Conservation (phyloP, 2,113 vertebrate genomes). For the Xyrauchen texanus region DNA sequence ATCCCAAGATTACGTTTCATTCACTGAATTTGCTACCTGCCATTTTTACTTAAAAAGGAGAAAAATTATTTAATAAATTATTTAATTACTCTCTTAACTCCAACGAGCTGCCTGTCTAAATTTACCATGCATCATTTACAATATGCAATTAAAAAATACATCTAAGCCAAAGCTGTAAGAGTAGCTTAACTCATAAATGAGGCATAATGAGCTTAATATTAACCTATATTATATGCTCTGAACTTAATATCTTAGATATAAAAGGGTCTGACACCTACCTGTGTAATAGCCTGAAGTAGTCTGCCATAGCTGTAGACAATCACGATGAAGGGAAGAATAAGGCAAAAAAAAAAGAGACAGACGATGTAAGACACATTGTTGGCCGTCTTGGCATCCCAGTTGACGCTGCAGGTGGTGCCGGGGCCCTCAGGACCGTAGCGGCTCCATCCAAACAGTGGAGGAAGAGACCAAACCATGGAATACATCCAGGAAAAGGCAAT, state of each 20-base stretch:
- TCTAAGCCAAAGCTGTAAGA: not conserved
- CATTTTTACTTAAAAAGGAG: too few relatives aligned
- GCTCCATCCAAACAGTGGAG: conserved; percentile 81
- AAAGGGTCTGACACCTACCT: conserved; percentile 65
- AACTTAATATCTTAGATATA: not conserved
- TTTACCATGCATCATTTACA: too few relatives aligned
- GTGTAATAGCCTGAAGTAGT: conserved; percentile 74
- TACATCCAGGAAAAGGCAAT: conserved; percentile 81
- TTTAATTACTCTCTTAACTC: too few relatives aligned
- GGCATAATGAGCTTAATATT: too few relatives aligned
- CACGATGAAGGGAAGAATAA: conserved; percentile 76
- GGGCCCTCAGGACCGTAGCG: conserved; percentile 76
- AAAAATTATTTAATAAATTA: too few relatives aligned
- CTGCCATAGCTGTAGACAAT: conserved; percentile 79
- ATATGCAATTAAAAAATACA: too few relatives aligned
- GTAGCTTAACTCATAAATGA: not conserved
- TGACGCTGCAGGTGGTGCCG: conserved; percentile 74
- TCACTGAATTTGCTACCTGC: too few relatives aligned
- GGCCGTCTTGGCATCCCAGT: conserved; percentile 74
- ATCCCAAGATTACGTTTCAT: too few relatives aligned
- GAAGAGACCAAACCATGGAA: conserved; percentile 75
- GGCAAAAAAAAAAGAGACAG: conserved; percentile 81
- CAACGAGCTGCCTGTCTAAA: too few relatives aligned
- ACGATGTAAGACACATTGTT: conserved; percentile 80
- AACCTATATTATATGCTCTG: too few relatives aligned